Evolutionary conservation across 2,797 vertebrate genomes (phyloP).

Genomic region (Cossypha niveicapilla): DNA sequence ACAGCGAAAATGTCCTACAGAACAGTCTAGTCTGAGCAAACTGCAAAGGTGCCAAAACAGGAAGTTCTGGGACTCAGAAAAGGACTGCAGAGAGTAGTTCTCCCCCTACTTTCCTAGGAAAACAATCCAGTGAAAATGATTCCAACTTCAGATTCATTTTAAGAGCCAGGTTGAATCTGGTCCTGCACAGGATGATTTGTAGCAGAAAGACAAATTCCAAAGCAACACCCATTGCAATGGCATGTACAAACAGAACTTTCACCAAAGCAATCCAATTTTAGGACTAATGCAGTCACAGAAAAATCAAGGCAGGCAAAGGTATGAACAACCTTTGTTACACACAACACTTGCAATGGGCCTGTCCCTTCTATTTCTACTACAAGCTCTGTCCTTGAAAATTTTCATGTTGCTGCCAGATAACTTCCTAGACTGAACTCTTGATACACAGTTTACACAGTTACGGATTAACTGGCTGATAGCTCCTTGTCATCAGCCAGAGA

Average conservation of each 20-base stretch:
- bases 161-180: background rate
- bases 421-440: background rate
- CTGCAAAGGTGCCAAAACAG: background rate
- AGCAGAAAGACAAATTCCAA: background rate
- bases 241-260: background rate
- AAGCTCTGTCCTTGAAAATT: background rate
- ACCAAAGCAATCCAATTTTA: background rate
- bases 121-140: background rate
- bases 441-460: background rate
- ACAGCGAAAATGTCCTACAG: background rate
- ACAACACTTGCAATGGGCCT: background rate
- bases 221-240: background rate
- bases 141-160: background rate
- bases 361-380: background rate
- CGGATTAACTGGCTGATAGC: conserved; percentile 41
- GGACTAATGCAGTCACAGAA: background rate
- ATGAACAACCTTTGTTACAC: background rate
- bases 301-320: background rate
- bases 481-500: conserved; percentile 32
- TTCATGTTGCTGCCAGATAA: background rate
- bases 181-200: background rate
- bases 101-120: background rate
- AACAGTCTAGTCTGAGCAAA: background rate
- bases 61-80: background rate
- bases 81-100: background rate